A percentile compares a stretch with the other conserved stretches of the same genome.
These are phyloP conservation scores for Dicranocentrus wangi DNA, from an alignment of 2,888 invertebrate species.

Conservation along the genomic window DNA sequence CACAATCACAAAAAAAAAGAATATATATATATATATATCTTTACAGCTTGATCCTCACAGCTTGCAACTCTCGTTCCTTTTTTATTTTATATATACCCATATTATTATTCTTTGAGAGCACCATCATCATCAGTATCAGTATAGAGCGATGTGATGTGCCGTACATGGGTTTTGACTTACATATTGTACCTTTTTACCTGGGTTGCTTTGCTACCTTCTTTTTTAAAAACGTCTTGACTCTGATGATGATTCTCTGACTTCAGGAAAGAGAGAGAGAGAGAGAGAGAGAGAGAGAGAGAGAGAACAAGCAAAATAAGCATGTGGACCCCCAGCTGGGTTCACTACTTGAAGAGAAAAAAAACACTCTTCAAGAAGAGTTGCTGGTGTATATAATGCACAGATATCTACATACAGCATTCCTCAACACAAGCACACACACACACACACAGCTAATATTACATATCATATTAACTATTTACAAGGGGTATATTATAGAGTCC, in stretches of 20 bases:
- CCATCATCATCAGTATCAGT: too few species aligned
- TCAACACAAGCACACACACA: not conserved
- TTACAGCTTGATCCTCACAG: constrained; percentile 46
- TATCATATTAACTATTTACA: too few species aligned
- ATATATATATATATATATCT: too few species aligned
- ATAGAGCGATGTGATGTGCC: too few species aligned
- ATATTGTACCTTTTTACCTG: not conserved
- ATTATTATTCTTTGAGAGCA: too few species aligned
- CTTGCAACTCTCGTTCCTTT: not conserved
- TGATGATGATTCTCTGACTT: not conserved
- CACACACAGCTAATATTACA: not conserved
- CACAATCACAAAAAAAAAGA: not conserved
- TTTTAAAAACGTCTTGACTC: constrained; percentile 5
- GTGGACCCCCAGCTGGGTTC: constrained; percentile 64
- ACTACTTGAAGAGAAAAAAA: constrained; percentile 27
- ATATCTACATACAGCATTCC: not conserved
- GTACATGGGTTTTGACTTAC: not conserved
- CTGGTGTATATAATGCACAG: too few species aligned
- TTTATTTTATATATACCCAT: too few species aligned
- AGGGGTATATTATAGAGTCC: too few species aligned
- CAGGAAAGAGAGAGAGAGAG: too few species aligned
- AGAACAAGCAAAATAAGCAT: constrained; percentile 47
- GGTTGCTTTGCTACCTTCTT: constrained; percentile 13
- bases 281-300: too few species aligned
- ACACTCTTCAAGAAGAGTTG: too few species aligned